These are phyloP conservation scores for Sturnus vulgaris DNA, from an alignment of 2,113 vertebrate genomes.

Conservation along the genomic window DNA sequence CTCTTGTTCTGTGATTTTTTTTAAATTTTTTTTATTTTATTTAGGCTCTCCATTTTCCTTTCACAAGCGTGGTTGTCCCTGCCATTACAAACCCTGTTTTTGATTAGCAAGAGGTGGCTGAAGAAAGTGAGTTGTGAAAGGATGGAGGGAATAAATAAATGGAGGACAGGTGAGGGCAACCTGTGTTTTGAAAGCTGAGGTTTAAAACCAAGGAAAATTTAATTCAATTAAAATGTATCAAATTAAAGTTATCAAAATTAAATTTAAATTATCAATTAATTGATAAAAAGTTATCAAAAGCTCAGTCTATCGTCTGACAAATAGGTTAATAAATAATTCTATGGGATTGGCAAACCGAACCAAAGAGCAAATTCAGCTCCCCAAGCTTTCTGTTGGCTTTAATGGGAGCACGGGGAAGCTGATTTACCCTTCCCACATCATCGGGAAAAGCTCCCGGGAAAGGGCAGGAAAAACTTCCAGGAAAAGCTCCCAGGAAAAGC, in stretches of 20 bases:
- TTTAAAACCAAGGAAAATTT: neutral
- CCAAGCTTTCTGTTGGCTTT: neutral
- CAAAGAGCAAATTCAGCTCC: neutral
- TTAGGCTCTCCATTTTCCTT: slow-evolving; percentile 68
- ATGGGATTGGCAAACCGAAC: neutral
- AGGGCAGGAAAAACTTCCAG: neutral
- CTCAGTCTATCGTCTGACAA: neutral
- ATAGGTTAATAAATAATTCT: neutral
- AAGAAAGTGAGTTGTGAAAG: neutral
- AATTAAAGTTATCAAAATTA: too few species aligned
- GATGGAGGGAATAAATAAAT: neutral
- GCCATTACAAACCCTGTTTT: slow-evolving; percentile 53
- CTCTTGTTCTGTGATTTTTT: slow-evolving; percentile 70
- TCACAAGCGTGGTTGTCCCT: slow-evolving; percentile 63
- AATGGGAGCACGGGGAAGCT: rapidly evolving
- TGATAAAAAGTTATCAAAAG: neutral
- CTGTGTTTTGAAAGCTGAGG: neutral
- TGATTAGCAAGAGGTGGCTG: slow-evolving; percentile 41
- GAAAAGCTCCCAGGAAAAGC: too few species aligned
- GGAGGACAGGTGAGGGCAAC: neutral
- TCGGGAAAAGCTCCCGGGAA: too few species aligned
- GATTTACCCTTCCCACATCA: neutral
- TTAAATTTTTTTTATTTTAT: slow-evolving; percentile 2
- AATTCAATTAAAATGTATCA: too few species aligned
- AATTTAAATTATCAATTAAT: too few species aligned